A percentile compares a stretch with the other conserved stretches of the same genome.
These are phyloP conservation scores for Malthinus seriepunctatus DNA, from an alignment of 2,888 invertebrate species.

Conservation along the genomic window DNA sequence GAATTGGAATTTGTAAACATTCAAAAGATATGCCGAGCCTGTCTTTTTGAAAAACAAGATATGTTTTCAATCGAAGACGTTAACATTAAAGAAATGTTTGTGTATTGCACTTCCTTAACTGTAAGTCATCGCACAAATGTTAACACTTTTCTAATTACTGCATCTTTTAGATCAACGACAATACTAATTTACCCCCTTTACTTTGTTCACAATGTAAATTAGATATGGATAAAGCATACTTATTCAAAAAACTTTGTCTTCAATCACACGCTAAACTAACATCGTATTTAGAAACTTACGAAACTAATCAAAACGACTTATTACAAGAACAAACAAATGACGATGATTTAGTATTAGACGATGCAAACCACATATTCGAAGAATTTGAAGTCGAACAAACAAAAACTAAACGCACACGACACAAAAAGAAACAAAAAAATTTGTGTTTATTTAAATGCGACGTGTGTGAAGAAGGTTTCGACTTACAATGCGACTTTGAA, in stretches of 20 bases:
- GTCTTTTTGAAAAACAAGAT: constrained; percentile 50
- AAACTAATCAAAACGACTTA: background rate
- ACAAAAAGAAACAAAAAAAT: constrained; percentile 18
- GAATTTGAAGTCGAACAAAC: constrained; percentile 8
- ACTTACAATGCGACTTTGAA: constrained; percentile 41
- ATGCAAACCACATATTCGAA: background rate
- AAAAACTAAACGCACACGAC: constrained; percentile 6
- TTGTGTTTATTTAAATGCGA: constrained; percentile 35
- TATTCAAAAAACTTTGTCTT: constrained; percentile 43
- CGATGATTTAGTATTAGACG: constrained; percentile 13
- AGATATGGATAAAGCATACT: constrained; percentile 38
- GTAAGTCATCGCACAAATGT: constrained; percentile 29
- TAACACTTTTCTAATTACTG: background rate
- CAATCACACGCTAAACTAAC: constrained; percentile 40
- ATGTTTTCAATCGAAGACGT: constrained; percentile 51
- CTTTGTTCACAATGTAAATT: constrained; percentile 42
- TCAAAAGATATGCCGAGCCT: constrained; percentile 56
- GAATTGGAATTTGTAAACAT: constrained; percentile 25
- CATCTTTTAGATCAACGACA: constrained; percentile 35
- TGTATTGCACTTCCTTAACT: constrained; percentile 42
- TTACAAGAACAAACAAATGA: constrained; percentile 23
- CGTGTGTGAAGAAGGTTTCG: constrained; percentile 41
- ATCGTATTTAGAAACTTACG: constrained; percentile 20
- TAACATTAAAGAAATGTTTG: constrained; percentile 45
- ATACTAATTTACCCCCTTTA: constrained; percentile 40